A percentile compares a stretch with the other conserved stretches of the same genome.
Conservation (phyloP, 2,888 invertebrate species). For the Leptopilina myrica region DNA sequence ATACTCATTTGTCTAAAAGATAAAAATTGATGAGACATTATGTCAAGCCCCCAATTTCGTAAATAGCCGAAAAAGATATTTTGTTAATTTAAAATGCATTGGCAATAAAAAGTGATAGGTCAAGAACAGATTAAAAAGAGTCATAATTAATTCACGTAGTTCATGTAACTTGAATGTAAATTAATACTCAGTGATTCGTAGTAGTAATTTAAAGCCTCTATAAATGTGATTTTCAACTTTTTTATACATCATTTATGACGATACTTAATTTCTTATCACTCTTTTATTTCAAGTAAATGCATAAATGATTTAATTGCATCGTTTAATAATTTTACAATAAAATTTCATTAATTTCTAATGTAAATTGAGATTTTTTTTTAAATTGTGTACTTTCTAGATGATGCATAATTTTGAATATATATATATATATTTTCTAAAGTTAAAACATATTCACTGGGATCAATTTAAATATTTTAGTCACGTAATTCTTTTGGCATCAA, state of each 20-base stretch:
- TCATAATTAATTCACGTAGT: constrained; percentile 29
- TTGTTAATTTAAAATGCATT: background rate
- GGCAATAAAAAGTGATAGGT: constrained; percentile 22
- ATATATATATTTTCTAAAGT: background rate
- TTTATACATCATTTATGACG: constrained; percentile 3
- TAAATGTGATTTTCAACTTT: background rate
- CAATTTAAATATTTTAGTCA: background rate
- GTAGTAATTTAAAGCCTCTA: background rate
- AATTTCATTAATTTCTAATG: too few species aligned
- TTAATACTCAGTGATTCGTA: background rate
- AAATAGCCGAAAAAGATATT: too few species aligned
- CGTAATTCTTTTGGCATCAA: background rate
- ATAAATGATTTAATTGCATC: too few species aligned
- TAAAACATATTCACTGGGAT: background rate
- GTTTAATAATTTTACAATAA: too few species aligned
- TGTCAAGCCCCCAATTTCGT: background rate
- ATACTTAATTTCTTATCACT: background rate
- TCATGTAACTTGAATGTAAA: constrained; percentile 4
- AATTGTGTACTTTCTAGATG: too few species aligned
- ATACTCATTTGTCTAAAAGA: too few species aligned
- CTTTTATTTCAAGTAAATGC: too few species aligned
- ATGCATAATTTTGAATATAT: too few species aligned
- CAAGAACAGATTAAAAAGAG: constrained; percentile 8
- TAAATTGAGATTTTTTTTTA: too few species aligned
- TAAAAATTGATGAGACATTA: too few species aligned